Conservation (phyloP, 1,140 invertebrate species). For the Arctopsyche grandis region DNA sequence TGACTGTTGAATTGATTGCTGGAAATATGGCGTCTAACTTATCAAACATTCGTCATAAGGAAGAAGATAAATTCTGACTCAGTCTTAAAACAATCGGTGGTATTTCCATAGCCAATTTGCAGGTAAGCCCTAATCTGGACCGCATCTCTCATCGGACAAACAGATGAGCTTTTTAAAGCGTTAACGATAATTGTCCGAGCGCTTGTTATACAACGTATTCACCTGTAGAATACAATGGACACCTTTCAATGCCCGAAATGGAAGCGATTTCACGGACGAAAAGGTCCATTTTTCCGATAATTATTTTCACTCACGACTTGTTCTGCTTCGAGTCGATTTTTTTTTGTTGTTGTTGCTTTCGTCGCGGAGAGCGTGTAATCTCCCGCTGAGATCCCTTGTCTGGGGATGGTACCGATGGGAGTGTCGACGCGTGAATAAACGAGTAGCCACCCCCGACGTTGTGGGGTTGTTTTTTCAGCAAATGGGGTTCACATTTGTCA, state of each 20-base stretch:
- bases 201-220: constrained; percentile 19
- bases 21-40: too few relatives aligned
- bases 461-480: background rate
- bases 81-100: background rate
- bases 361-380: background rate
- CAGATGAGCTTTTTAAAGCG: constrained; percentile 4
- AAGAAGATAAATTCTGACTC: background rate
- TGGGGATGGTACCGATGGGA: background rate
- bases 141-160: background rate
- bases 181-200: constrained; percentile 11
- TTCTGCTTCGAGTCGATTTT: too few relatives aligned
- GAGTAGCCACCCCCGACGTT: background rate
- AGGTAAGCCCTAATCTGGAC: background rate
- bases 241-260: background rate
- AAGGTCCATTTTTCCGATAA: too few relatives aligned
- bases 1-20: too few relatives aligned
- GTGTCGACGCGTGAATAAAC: constrained; percentile 10
- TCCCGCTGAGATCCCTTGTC: background rate
- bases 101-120: constrained; percentile 6
- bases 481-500: background rate
- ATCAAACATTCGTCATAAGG: too few relatives aligned
- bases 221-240: background rate
- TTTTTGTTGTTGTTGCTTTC: too few relatives aligned
- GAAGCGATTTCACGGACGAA: too few relatives aligned
- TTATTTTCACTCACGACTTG: too few relatives aligned